Evolutionary conservation across 2,888 invertebrate genomes (phyloP), one percentile per base, ranked within the genome.

Genomic region (Parnassius apollo): DNA sequence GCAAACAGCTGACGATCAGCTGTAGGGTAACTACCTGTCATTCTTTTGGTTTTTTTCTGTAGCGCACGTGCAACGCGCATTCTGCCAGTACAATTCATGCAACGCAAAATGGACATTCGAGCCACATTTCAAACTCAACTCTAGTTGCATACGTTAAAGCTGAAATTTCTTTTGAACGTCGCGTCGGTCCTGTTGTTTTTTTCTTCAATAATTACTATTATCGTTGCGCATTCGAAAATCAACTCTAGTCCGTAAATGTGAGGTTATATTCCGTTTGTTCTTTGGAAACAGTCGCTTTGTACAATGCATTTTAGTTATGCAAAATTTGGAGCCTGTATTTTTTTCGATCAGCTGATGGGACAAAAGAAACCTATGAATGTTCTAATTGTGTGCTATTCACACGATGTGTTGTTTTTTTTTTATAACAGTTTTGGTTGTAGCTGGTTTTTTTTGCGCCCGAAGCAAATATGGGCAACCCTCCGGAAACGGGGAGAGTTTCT

Each of bases 1-100:
- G 61, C 50, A 49, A 79, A 81, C 84, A 84, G 84, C 84, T 85
- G 84, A 82, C 70, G 64, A 72, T 64, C 63, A 64, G 22, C 63
- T 64, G 63, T 59, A 18, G 48, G 35, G 63, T 48, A 59, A 57
- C 59, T 75, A 75, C 75, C 75, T 75, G 75, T 75, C 66, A 69
- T 71, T 72, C 70, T 71, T 71, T 68, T 70, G 59, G 67, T 68
- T 70, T 70, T 71, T 68, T 66, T 57, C 42, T 42, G 22, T 35
- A 65, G 52, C 69, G 68, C 74, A 72, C 72, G 74, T 75, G 73
- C 58, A 62, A 72, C 72, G 74, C 73, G 73, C 58, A 62, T 62
- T 48, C 42, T 44, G 61, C 50, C 57, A 52, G 52, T 48, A 53
- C 53, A 50, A 57, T 53, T 62, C 53, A 62, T 42, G 57, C 48